Base-by-base conservation (phyloP, 1,140 invertebrate genomes). In the Drosophila pallidifrons region DNA sequence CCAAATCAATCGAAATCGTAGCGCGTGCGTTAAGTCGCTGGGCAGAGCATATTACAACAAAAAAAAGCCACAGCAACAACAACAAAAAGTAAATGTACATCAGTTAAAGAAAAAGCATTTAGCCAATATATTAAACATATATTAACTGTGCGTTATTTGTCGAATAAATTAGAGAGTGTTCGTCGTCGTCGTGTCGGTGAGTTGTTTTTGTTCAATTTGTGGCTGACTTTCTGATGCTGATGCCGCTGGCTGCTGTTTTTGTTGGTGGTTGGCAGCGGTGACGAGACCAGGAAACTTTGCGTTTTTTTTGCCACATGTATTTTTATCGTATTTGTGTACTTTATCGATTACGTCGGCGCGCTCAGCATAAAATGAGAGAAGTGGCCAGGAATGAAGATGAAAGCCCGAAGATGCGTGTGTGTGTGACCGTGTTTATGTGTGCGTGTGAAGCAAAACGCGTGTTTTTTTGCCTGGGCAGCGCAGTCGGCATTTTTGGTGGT, bases 271-370 rank as follows among this genome's bases (percentile, higher is more conserved):
- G 38, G 16, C 49, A 6, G 41, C 51, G 63, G 25, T 4, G 43
- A 38, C 51, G 30, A 73, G 54, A 46, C 43, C 41, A 73, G 70
- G 54, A 65, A 66, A 59, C 49, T 46, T 32, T n/a, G 41, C 16
- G 51, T 65, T 73, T 64, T 66, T 75, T 75, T 58, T 76, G 68
- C 68, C 68, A 72, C 68, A 72, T 76, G 74, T 76, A 72, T 65
- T 76, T 76, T 72, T 76, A 77, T 74, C 70, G 61, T 73, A 70
- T 80, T 80, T 80, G 61, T 71, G 72, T 71, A 86, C 66, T 79
- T 82, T 82, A 88, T 88, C 77, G 83, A 88, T 88, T 85, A 78
- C 82, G 82, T 85, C 63, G 77, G 75, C 52, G 59, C 59, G 68
- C 69, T 66, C 67, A 74, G 73, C 75, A 77, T 77, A 68, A 77